Base-by-base conservation (phyloP, 2,888 invertebrate species). In the Biston betularia region DNA sequence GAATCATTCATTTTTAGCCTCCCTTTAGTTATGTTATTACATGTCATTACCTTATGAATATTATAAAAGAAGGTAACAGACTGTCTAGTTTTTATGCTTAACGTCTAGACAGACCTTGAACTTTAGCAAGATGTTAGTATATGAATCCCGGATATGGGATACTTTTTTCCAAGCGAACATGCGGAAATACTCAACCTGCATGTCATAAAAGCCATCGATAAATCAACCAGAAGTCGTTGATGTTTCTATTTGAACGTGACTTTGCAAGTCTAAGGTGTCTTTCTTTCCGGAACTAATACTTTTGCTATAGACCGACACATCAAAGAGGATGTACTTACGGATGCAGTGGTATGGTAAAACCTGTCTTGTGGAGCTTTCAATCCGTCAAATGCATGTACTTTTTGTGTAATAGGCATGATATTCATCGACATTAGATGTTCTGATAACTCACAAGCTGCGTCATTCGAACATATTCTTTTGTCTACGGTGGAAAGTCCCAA, bases 401-500 rank as follows among this genome's bases (percentile, higher is more conserved):
- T n/a, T 33, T 49, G 12, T 24, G 2, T 24, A 6, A 2, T 34
- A 50, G 24, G 34, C 24, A 35, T 33, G 50, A 24, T 24, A 42
- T 5, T 3, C 12, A 54, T 15, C 42, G 54, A 24, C 54, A 54
- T 42, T 54, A 15, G 52, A 54, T 24, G 15, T 54, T 62, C 40
- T 62, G 7, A 48, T 33, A 62, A 49, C 55, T 55, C 42, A 34
- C 45, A 45, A 9, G 14, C 40, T 64, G 64, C 58, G 58, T 64
- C 58, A 63, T 63, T 53, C 55, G 33, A 40, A 7, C 34, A 33
- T n/a, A 44, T 48, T 48, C 58, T 64, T 53, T 64, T 64, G 58
- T 58, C 42, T 53, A 15, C 40, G 14, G 38, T 38, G 63, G 63
- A 63, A 63, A 63, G 63, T 38, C 63, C 63, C 58, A 53, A 14